Percentiles rank a stretch among this genome's conserved stretches.
phyloP scores from a whole-genome alignment of 2,797 vertebrate species.

The Acrossocheilus wenchowensis region DNA sequence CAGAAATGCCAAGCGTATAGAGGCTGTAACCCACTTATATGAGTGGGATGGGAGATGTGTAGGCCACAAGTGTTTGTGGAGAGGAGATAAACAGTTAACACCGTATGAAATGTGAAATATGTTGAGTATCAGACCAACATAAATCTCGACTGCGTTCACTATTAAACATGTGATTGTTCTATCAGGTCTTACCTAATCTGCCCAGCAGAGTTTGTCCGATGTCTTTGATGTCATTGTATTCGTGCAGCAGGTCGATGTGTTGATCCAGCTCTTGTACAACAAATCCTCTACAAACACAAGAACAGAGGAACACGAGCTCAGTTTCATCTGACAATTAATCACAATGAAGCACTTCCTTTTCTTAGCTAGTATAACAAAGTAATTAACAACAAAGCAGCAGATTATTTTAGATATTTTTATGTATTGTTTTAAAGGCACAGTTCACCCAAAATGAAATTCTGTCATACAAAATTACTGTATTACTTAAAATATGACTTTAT shows the following conservation, averaged over 20 bases:
- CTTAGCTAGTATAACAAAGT: background rate
- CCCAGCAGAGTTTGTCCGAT: slow-evolving; percentile 91
- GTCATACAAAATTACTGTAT: no score
- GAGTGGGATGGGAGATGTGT: slow-evolving; percentile 17
- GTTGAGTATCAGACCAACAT: background rate
- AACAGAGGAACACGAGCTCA: background rate
- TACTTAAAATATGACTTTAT: no score
- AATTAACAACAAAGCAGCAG: background rate
- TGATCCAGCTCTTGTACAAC: slow-evolving; percentile 84
- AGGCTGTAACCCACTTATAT: slow-evolving; percentile 32
- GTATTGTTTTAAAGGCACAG: background rate
- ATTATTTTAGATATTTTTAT: background rate
- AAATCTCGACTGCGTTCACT: background rate
- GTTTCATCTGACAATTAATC: background rate
- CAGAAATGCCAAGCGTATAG: slow-evolving; percentile 23
- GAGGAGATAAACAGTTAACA: background rate
- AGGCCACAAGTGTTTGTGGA: slow-evolving; percentile 23
- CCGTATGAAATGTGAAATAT: background rate
- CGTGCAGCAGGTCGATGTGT: slow-evolving; percentile 90
- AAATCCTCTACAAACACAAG: slow-evolving; percentile 81
- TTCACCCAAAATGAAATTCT: no score
- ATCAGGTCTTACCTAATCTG: slow-evolving; percentile 84
- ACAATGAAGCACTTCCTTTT: background rate
- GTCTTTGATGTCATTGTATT: slow-evolving; percentile 97
- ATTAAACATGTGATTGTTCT: background rate